Evolutionary conservation across 2,797 vertebrate species (phyloP).

Genomic region (Chelmon rostratus): DNA sequence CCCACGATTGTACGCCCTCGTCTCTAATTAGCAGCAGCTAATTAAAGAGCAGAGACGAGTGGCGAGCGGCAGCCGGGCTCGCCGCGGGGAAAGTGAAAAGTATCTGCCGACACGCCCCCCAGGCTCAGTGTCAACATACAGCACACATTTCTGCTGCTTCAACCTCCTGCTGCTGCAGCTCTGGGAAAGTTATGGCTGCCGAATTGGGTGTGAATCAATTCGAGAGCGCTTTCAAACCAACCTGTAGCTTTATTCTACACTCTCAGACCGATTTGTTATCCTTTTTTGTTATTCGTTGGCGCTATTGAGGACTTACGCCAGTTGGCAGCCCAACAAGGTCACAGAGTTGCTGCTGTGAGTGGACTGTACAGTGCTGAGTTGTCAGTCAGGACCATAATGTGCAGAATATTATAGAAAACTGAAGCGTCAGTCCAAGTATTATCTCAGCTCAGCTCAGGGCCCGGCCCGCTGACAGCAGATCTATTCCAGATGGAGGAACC

Average conservation of each 20-base stretch:
- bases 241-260: not conserved
- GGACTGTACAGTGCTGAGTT: conserved; percentile 26
- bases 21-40: conserved; percentile 75
- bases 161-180: conserved; percentile 29
- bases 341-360: conserved; percentile 21
- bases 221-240: not conserved
- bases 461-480: conserved; percentile 48
- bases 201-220: conserved; percentile 22
- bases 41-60: conserved; percentile 68
- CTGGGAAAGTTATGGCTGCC: conserved; percentile 19
- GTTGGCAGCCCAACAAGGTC: conserved; percentile 30
- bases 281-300: conserved; percentile 31
- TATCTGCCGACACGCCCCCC: conserved; percentile 50
- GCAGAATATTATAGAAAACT: conserved; percentile 56
- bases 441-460: conserved; percentile 53
- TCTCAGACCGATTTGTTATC: not conserved
- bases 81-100: conserved; percentile 67
- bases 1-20: conserved; percentile 32
- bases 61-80: conserved; percentile 6
- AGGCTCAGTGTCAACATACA: conserved; percentile 58
- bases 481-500: conserved; percentile 74
- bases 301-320: conserved; percentile 24
- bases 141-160: conserved; percentile 33
- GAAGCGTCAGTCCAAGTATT: conserved; percentile 55
- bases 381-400: conserved; percentile 33